A percentile compares a stretch with the other conserved stretches of the same genome.
These are phyloP conservation scores for Stercorarius parasiticus DNA, from an alignment of 2,113 vertebrate species.

Conservation along the genomic window DNA sequence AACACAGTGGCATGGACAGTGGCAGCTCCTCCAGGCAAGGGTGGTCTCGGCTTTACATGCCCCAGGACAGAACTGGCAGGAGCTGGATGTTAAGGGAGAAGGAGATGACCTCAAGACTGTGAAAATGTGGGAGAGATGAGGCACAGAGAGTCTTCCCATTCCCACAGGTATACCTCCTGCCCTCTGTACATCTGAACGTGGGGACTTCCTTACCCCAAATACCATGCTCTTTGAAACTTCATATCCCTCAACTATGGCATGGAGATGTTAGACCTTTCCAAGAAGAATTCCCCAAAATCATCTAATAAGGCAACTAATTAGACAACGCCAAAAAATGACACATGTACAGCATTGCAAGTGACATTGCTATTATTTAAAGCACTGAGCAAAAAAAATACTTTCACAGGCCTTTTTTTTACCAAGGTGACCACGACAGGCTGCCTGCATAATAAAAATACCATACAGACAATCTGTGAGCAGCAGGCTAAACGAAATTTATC, in stretches of 20 bases:
- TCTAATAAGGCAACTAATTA: not conserved
- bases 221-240: not conserved
- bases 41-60: not conserved
- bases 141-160: not conserved
- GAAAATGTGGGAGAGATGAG: not conserved
- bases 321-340: not conserved
- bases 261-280: not conserved
- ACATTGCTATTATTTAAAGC: not conserved
- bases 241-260: not conserved
- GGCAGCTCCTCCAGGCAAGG: not conserved
- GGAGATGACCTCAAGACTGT: not conserved
- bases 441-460: not conserved
- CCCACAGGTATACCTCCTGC: not conserved
- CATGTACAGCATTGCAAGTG: not conserved
- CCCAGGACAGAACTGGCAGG: not conserved
- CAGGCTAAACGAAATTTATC: not conserved
- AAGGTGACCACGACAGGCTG: not conserved
- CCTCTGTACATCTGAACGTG: not conserved
- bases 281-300: not conserved
- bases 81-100: not conserved
- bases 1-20: rapidly evolving
- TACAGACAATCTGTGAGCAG: not conserved
- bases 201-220: not conserved
- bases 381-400: not conserved
- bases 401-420: not conserved